Evolutionary conservation across 2,888 invertebrate genomes (phyloP), one percentile per base, ranked within the genome.

Genomic region (Dascillus cervinus): DNA sequence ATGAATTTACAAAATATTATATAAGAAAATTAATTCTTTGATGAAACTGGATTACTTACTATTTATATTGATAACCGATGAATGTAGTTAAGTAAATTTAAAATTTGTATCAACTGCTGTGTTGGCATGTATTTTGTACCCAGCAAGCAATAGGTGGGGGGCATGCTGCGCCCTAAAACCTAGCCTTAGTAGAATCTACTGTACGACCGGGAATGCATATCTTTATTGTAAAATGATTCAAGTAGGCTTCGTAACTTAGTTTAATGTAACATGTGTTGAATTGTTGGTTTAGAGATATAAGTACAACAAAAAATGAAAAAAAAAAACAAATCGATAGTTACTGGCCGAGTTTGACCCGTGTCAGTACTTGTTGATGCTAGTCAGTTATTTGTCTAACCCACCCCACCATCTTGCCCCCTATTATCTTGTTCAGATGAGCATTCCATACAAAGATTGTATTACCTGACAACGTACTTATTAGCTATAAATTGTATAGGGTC

Each of bases 401-500:
- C 60, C 61, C 62, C 57, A 61, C 61, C 62, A 60, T 62, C 62
- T 64, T 62, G 61, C 62, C 64, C 53, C 60, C 58, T 50, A 46
- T 46, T 38, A 29, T 60, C 55, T 58, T 58, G 60, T 60, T 60
- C 60, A 57, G 56, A 61, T 57, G 58, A 61, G 62, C 65, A 65
- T 65, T 66, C 65, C 64, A 64, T 57, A 64, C 60, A 64, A 65
- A 65, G 62, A 62, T 65, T 65, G 61, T 66, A 65, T 65, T 66
- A 66, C 66, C 70, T 73, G 72, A 73, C 64, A 66, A 66, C 65
- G 66, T 67, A 66, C 66, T 66, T 66, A 39, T 34, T 39, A 75
- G 73, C 71, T 75, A 72, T 76, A 74, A 74, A 74, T 71, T 75
- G 74, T 76, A 76, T 77, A 77, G 76, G 76, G 76, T 77, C 76